Evolutionary conservation across 2,797 vertebrate species (phyloP).

Genomic region (Cynopterus sphinx): DNA sequence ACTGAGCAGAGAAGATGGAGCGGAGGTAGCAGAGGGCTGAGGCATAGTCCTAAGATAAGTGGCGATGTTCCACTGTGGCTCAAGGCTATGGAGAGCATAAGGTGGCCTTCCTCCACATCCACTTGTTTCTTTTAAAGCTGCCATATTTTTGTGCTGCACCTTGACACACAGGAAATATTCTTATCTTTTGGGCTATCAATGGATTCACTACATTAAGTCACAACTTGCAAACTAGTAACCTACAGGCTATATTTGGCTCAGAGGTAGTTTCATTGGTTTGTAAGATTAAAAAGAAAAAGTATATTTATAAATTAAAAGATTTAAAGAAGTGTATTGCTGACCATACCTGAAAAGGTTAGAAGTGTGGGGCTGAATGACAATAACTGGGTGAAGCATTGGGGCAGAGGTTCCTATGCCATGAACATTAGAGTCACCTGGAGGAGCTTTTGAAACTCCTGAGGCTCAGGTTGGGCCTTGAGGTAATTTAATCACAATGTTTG

Average conservation of each 20-base stretch:
- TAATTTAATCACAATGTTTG: slow-evolving; percentile 9
- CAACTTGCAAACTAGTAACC: neutral
- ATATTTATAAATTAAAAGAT: neutral
- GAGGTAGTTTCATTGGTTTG: neutral
- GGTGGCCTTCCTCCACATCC: neutral
- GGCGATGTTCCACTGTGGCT: neutral
- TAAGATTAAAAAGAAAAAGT: neutral
- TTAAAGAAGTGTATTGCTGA: neutral
- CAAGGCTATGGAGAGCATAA: neutral
- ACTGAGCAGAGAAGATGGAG: neutral
- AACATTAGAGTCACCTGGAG: neutral
- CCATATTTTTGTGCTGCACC: neutral
- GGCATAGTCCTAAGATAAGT: neutral
- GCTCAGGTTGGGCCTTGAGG: neutral
- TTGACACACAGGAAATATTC: neutral
- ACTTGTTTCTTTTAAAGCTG: neutral
- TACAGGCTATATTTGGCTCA: neutral
- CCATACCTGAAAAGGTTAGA: neutral
- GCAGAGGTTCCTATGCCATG: neutral
- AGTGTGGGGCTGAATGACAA: neutral
- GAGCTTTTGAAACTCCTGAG: neutral
- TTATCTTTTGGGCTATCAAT: neutral
- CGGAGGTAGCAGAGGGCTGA: neutral
- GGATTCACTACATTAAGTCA: neutral
- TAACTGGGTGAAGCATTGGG: neutral